Evolutionary conservation across 2,797 vertebrate genomes (phyloP), one percentile per base, ranked within the genome.

Genomic region (Schizopygopsis malacanthus): DNA sequence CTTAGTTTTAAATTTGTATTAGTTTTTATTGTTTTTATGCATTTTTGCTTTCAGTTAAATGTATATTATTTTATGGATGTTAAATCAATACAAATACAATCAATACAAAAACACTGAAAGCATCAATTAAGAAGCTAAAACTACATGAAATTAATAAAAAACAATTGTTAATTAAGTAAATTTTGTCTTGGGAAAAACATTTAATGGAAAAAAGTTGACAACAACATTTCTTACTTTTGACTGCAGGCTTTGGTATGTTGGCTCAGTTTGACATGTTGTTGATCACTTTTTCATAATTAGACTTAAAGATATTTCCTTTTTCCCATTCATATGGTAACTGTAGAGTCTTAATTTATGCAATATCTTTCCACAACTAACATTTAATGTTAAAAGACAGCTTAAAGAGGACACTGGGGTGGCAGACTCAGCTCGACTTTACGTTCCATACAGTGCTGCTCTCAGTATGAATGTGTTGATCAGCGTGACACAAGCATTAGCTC

Each of bases 401-500:
- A 52, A 81, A 69, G 65, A 54, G 45, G 25, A 76, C n/a, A 59
- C 22, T 10, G 47, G 10, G 47, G 50, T 84, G 61, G 18, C 37
- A 78, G n/a, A 54, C n/a, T 16, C 47, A 54, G 59, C 59, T 20
- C 33, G 22, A 47, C 47, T 56, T 70, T 56, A 63, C 16, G 28
- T 39, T 71, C n/a, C 15, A 22, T 73, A 28, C 39, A 16, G 59
- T 52, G 41, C 43, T 63, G 11, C 22, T 67, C 39, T 79, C 50
- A 43, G 61, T 78, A 45, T 69, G 37, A 56, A 54, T 84, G 75
- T 71, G 50, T 16, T 70, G 75, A 84, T 22, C 82, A 77, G 73
- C 63, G 1, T 84, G 63, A 79, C 4, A 11, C 20, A 16, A 70
- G 65, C 50, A 59, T 79, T 70, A 71, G 50, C 65, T 71, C 83